These are phyloP conservation scores for Gyrodactylus bullatarudis DNA, from an alignment of 1,140 invertebrate species.

Conservation along the genomic window DNA sequence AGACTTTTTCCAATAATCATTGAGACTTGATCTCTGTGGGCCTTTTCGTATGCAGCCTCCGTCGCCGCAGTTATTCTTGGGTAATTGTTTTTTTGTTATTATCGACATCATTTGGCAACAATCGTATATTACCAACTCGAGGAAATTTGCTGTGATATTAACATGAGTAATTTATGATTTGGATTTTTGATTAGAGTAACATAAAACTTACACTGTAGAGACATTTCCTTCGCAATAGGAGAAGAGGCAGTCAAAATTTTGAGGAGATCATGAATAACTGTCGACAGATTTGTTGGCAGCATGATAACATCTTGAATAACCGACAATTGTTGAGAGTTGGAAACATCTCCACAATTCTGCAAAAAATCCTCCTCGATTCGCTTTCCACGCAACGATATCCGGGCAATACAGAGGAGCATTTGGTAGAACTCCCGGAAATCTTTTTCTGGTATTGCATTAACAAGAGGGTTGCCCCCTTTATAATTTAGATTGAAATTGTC, in stretches of 20 bases:
- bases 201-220: background rate
- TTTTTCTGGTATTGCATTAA: background rate
- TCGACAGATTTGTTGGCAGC: background rate
- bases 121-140: background rate
- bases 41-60: background rate
- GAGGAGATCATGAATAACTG: background rate
- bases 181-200: no score
- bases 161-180: no score
- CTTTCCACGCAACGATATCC: background rate
- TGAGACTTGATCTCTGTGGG: no score
- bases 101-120: background rate
- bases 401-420: background rate
- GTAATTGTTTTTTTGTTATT: background rate
- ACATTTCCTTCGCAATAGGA: background rate
- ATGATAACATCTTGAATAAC: background rate
- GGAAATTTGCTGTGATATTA: background rate
- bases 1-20: background rate
- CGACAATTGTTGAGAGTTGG: background rate
- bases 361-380: background rate
- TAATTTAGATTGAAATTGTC: background rate
- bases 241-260: background rate
- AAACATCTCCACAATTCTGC: no score
- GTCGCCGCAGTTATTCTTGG: background rate
- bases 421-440: background rate
- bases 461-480: background rate